Base-by-base conservation (phyloP, 2,888 invertebrate genomes). In the Tenthredo livida region DNA sequence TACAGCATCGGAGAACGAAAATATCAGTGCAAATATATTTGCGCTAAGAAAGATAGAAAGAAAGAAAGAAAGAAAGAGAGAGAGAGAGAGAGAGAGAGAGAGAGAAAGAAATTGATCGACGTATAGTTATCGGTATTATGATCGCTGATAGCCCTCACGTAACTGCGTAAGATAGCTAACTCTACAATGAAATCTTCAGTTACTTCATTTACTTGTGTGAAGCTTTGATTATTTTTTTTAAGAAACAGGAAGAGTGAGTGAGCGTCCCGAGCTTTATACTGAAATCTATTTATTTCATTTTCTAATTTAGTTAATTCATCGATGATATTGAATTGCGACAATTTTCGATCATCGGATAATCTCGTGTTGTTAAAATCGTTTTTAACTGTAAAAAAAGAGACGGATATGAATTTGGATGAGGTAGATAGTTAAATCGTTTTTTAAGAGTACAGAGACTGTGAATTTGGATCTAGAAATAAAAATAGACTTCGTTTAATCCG, bases 351-450 rank as follows among this genome's bases (percentile, higher is more conserved):
- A 47, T 75, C 47, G 4, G 47, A 75, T 75, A 25, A 43, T 75
- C 75, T 75, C 47, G 15, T 25, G 29, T 25, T 21, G 12, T 75
- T 43, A 47, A 75, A 75, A 75, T 75, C 15, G 12, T 75, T 72
- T 72, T 72, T n/a, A 40, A 72, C 21, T n/a, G 12, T 40, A 15
- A 21, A 72, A 72, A n/a, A n/a, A n/a, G n/a, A n/a, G 0, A n/a
- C 6, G 6, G 12, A 25, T 67, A 25, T 67, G 10, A 67, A 29
- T 21, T 10, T 25, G 29, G 29, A 67, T 25, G 6, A 37, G 10
- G 21, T 40, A 37, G 40, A n/a, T n/a, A 72, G 33, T 54, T 25
- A 17, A 67, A 67, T 67, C 25, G 67, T 5, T 73, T 43, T 43
- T 73, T 43, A 73, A 73, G 17, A 73, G 4, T 43, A 73, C 1